phyloP scores from a whole-genome alignment of 2,888 invertebrate species.

The Melinaea menophilus region DNA sequence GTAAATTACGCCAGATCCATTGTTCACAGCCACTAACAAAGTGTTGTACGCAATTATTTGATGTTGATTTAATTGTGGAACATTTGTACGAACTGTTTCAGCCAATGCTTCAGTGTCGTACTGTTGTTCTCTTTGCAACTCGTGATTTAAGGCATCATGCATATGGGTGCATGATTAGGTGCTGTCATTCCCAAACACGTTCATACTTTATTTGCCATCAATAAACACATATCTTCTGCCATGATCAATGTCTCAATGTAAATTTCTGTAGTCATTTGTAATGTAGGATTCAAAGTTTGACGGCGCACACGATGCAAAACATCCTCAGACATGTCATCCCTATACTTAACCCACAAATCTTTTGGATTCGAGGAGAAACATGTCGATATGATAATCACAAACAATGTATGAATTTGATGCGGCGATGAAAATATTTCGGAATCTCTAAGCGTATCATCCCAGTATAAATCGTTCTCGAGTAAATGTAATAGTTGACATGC shows the following conservation, averaged over 20 bases:
- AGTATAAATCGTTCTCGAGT: constrained; percentile 26
- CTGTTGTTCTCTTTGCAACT: constrained; percentile 30
- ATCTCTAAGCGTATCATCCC: constrained; percentile 29
- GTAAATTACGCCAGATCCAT: constrained; percentile 34
- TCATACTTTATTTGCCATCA: constrained; percentile 39
- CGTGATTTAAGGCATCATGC: constrained; percentile 32
- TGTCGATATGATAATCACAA: no score
- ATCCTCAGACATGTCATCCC: no score
- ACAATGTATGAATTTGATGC: constrained; percentile 29
- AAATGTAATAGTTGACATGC: constrained; percentile 31
- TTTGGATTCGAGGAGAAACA: no score
- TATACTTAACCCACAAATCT: no score
- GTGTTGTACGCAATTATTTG: constrained; percentile 36
- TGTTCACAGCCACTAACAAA: constrained; percentile 36
- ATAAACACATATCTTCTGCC: constrained; percentile 35
- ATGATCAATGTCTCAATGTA: constrained; percentile 33
- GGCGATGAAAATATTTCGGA: constrained; percentile 26
- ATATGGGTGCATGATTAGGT: constrained; percentile 30
- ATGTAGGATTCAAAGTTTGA: no score
- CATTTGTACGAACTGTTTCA: constrained; percentile 36
- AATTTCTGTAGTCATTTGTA: constrained; percentile 33
- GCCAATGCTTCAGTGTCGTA: constrained; percentile 33
- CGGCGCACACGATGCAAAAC: no score
- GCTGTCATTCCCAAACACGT: constrained; percentile 35
- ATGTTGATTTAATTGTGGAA: constrained; percentile 37